A percentile compares a stretch with the other conserved stretches of the same genome.
phyloP scores from a whole-genome alignment of 1,140 invertebrate species.

The Nebria ingens region DNA sequence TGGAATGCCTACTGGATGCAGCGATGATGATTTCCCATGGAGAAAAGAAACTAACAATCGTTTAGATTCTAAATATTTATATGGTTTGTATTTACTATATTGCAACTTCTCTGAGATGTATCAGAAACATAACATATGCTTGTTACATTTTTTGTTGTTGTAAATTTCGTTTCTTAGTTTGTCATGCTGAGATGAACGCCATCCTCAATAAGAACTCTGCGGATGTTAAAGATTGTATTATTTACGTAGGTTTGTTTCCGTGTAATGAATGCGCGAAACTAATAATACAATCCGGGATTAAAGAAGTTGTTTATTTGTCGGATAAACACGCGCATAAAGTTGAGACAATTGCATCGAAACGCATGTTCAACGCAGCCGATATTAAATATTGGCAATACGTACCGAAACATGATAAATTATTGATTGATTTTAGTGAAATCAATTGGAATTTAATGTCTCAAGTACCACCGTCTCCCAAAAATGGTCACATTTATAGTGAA shows the following conservation, averaged over 20 bases:
- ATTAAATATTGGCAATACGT: slow-evolving; percentile 60
- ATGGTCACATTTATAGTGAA: too few species aligned
- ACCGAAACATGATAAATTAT: slow-evolving; percentile 49
- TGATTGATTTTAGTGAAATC: slow-evolving; percentile 56
- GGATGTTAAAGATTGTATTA: slow-evolving; percentile 63
- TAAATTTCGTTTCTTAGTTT: slow-evolving; percentile 77
- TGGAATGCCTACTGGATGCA: slow-evolving; percentile 84
- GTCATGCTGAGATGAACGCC: slow-evolving; percentile 95
- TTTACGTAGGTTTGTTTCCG: slow-evolving; percentile 85
- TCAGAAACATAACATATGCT: neutral
- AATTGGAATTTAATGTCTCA: slow-evolving; percentile 43
- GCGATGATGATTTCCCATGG: slow-evolving; percentile 87
- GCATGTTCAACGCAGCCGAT: slow-evolving; percentile 67
- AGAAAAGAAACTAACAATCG: slow-evolving; percentile 42
- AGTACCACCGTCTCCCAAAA: slow-evolving; percentile 29
- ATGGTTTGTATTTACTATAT: slow-evolving; percentile 50
- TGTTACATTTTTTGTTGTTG: too few species aligned
- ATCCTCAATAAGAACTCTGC: slow-evolving; percentile 82
- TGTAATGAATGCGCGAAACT: slow-evolving; percentile 96
- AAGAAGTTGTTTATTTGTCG: slow-evolving; percentile 65
- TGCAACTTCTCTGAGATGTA: neutral
- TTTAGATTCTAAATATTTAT: slow-evolving; percentile 70
- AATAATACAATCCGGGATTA: slow-evolving; percentile 92
- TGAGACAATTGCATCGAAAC: slow-evolving; percentile 59
- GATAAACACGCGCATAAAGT: slow-evolving; percentile 65